Evolutionary conservation across 2,113 vertebrate genomes (phyloP).

Genomic region (Festucalex cinctus): DNA sequence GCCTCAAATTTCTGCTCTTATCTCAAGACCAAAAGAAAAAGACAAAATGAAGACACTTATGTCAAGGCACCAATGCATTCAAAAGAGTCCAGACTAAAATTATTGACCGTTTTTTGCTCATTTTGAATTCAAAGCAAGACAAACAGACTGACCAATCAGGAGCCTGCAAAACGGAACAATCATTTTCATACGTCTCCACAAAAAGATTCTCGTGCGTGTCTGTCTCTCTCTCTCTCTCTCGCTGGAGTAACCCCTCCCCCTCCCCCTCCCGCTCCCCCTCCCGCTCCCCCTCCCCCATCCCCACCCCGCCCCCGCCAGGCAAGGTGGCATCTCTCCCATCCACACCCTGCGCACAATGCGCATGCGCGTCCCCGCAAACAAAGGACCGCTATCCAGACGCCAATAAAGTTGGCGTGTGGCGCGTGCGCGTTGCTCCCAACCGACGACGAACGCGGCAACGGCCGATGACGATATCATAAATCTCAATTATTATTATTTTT

Average conservation of each 20-base stretch:
- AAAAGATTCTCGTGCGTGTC: not conserved
- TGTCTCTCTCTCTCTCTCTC: too few species aligned
- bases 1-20: too few species aligned
- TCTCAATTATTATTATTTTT: not conserved
- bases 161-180: too few species aligned
- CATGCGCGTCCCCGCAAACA: conserved; percentile 73
- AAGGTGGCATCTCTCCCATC: conserved; percentile 62
- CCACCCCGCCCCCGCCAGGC: conserved; percentile 35
- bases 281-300: too few species aligned
- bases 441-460: not conserved
- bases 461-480: not conserved
- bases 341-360: conserved; percentile 74
- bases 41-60: too few species aligned
- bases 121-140: too few species aligned
- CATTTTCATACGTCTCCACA: not conserved
- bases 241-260: not conserved
- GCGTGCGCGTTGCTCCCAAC: not conserved
- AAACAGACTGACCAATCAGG: too few species aligned
- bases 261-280: conserved; percentile 35
- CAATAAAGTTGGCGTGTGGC: conserved; percentile 39
- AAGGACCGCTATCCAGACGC: conserved; percentile 53
- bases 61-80: too few species aligned
- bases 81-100: too few species aligned
- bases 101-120: too few species aligned
- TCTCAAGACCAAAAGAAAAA: too few species aligned